Conservation (phyloP, 2,113 vertebrate genomes). For the Urocolius indicus region DNA sequence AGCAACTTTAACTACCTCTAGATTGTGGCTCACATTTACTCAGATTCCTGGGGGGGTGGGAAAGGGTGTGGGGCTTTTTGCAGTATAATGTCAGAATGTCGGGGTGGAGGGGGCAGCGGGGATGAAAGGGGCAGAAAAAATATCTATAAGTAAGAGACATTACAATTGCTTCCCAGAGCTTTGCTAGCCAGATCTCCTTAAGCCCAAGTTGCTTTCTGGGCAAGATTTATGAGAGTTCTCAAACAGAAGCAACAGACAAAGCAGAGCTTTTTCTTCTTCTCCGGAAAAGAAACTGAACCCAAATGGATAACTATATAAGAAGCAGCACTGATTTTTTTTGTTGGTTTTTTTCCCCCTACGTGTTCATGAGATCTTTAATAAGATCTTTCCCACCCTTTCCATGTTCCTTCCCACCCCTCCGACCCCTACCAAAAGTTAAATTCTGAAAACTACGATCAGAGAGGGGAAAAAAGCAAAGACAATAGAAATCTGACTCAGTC, state of each 20-base stretch:
- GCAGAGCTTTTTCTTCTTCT: slow-evolving; percentile 1
- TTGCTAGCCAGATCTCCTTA: slow-evolving; percentile 13
- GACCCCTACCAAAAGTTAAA: slow-evolving; percentile 62
- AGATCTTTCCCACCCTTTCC: background rate
- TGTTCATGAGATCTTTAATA: background rate
- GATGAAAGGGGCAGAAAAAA: slow-evolving; percentile 8
- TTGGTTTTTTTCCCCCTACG: accelerated
- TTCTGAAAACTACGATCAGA: slow-evolving; percentile 61
- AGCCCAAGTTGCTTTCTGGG: slow-evolving; percentile 64
- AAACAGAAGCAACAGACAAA: slow-evolving; percentile 75
- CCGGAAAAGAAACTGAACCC: slow-evolving; percentile 60
- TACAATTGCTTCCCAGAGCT: slow-evolving; percentile 37
- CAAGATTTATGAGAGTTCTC: slow-evolving; percentile 76
- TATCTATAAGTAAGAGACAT: slow-evolving; percentile 11
- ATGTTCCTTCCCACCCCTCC: background rate
- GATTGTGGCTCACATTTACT: slow-evolving; percentile 38
- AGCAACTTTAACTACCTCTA: slow-evolving; percentile 50
- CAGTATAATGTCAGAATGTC: slow-evolving; percentile 36
- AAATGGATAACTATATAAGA: slow-evolving; percentile 34
- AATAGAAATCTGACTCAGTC: slow-evolving; percentile 63
- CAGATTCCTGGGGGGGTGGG: slow-evolving; percentile 52
- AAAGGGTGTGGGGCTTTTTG: slow-evolving; percentile 65
- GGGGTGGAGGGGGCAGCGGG: background rate
- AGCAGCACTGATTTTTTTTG: slow-evolving; percentile 20
- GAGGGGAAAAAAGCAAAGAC: slow-evolving; percentile 51